phyloP scores from a whole-genome alignment of 2,797 vertebrate genomes.

The Catostomus latipinnis region DNA sequence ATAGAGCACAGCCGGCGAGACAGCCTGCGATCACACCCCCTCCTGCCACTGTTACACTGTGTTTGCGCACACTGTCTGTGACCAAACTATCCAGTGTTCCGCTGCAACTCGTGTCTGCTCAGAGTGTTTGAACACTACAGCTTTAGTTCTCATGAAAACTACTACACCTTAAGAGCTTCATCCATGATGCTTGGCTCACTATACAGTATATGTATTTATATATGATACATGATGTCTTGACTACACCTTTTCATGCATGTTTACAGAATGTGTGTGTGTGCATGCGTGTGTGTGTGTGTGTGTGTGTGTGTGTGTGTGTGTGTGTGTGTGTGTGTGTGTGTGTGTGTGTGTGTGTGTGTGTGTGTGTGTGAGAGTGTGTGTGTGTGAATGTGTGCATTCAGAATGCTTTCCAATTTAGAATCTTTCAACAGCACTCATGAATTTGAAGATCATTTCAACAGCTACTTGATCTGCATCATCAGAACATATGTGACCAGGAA shows the following conservation, averaged over 20 bases:
- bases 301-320: too few species aligned
- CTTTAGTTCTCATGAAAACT: not conserved
- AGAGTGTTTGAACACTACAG: not conserved
- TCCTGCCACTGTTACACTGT: conserved; percentile 25
- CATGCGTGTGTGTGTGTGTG: too few species aligned
- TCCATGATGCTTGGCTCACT: not conserved
- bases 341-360: too few species aligned
- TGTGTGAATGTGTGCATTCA: not conserved
- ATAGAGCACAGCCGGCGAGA: conserved; percentile 24
- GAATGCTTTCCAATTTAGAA: not conserved
- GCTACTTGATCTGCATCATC: conserved; percentile 40
- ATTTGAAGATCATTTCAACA: conserved; percentile 40
- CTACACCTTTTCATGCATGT: not conserved
- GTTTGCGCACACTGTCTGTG: not conserved
- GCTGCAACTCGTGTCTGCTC: not conserved
- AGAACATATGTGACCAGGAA: conserved; percentile 42
- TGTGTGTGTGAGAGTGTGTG: too few species aligned
- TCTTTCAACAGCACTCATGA: not conserved
- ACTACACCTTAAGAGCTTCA: not conserved
- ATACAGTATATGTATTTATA: not conserved
- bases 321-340: not conserved
- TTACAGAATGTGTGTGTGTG: too few species aligned
- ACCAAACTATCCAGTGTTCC: conserved; percentile 21
- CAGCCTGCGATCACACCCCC: conserved; percentile 25
- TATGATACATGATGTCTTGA: not conserved